Base-by-base conservation (phyloP, 64 coral and sea anemone genomes). In the Orbicella faveolata region DNA sequence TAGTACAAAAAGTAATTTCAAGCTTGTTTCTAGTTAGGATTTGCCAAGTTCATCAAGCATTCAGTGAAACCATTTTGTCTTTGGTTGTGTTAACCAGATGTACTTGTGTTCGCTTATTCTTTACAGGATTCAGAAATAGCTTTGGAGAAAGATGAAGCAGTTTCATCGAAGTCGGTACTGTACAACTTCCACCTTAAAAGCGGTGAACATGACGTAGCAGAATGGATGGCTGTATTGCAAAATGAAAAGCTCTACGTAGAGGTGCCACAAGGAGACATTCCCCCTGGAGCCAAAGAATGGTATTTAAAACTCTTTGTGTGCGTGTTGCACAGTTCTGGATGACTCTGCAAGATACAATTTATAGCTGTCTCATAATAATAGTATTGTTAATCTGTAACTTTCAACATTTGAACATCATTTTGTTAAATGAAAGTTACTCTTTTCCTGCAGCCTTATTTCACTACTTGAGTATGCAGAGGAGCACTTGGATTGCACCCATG, bases 401-500 rank as follows among this genome's bases (percentile, higher is more conserved):
- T 48, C 44, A 48, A 48, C 44, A 48, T 48, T 48, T 48, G 3
- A 48, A 6, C 5, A 6, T 48, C 44, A 48, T 48, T 48, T 48
- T 48, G 44, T 48, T 4, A 5, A 48, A 48, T 48, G 44, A 48
- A 6, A 6, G 44, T 48, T 48, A 48, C 44, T 48, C 44, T 86
- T 63, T 66, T 55, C 21, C 23, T 87, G 9, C 26, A 97, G 95
- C 79, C 94, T 97, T 85, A 84, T 97, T 3, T 97, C 95, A 61
- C 70, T 97, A 36, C 78, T 97, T 53, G 95, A 97, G 76, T 97
- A 94, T 94, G 92, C 95, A 52, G 95, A 97, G 78, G 95, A 97
- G 63, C 44, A 97, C 37, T 79, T 97, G 68, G 63, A 77, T 55
- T 97, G 95, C 78, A 76, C 92, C 33, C 92, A 97, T 64, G 92